A percentile compares a stretch with the other conserved stretches of the same genome.
Evolutionary conservation across 1,140 invertebrate species (phyloP).

Genomic region (Anadara kagoshimensis): DNA sequence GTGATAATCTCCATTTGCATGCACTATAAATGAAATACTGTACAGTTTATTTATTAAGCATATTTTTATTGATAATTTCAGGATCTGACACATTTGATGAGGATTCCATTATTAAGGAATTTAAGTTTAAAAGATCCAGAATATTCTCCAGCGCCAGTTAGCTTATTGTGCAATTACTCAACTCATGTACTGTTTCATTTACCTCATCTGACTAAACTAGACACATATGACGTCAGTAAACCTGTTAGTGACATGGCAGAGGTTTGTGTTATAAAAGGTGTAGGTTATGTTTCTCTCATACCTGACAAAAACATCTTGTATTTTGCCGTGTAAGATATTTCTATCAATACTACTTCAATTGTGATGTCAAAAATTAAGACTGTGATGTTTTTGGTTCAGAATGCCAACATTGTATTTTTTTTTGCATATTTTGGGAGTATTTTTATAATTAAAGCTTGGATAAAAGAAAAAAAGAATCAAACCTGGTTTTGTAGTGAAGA

Average conservation of each 20-base stretch:
- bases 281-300: neutral
- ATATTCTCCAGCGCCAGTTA: constrained; percentile 66
- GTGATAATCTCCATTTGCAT: neutral
- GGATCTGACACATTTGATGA: constrained; percentile 69
- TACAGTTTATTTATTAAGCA: constrained; percentile 3
- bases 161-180: constrained; percentile 71
- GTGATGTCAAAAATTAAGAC: too few species aligned
- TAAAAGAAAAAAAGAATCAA: too few species aligned
- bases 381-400: too few species aligned
- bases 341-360: too few species aligned
- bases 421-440: neutral
- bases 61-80: constrained; percentile 22
- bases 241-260: constrained; percentile 68
- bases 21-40: neutral
- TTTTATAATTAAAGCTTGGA: neutral
- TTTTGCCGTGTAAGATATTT: neutral
- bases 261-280: constrained; percentile 48
- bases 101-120: constrained; percentile 57
- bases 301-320: neutral
- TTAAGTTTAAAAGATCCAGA: constrained; percentile 69
- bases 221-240: constrained; percentile 68
- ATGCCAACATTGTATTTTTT: too few species aligned
- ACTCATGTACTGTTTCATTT: constrained; percentile 72
- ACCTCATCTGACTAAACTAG: constrained; percentile 64
- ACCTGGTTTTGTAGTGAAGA: too few species aligned